A percentile compares a stretch with the other conserved stretches of the same genome.
Conservation (phyloP, 2,888 invertebrate genomes). For the Sinotaia quadrata region DNA sequence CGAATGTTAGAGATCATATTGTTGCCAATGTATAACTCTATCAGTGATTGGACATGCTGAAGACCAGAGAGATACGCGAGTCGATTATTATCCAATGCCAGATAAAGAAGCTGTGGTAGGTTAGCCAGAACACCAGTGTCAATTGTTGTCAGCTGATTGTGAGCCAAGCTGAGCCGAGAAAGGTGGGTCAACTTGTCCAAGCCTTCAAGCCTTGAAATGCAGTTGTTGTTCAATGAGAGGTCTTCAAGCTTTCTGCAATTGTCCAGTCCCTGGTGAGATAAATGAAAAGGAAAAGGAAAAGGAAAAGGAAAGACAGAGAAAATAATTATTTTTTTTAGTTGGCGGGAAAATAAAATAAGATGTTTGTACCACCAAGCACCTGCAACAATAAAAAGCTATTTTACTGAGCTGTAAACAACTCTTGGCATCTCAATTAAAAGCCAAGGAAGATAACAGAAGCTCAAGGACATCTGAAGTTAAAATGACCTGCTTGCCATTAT, state of each 20-base stretch:
- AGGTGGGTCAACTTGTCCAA: constrained; percentile 61
- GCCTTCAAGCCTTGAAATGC: constrained; percentile 64
- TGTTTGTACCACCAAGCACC: too few species aligned
- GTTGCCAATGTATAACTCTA: constrained; percentile 70
- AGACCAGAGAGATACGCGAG: constrained; percentile 64
- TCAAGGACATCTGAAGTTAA: too few species aligned
- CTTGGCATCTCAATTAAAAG: too few species aligned
- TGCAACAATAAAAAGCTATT: too few species aligned
- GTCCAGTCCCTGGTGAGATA: constrained; percentile 67
- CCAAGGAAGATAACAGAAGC: too few species aligned
- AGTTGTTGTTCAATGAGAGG: constrained; percentile 69
- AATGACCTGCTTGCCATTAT: too few species aligned
- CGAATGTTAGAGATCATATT: constrained; percentile 67
- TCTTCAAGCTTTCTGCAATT: constrained; percentile 67
- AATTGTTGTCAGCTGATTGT: constrained; percentile 66
- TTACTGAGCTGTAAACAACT: too few species aligned
- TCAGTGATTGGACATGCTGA: constrained; percentile 57
- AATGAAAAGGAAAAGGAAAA: too few species aligned
- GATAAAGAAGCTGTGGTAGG: constrained; percentile 58
- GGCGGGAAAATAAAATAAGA: too few species aligned
- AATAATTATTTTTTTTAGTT: too few species aligned
- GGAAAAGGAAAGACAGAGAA: too few species aligned
- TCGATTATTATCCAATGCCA: constrained; percentile 68
- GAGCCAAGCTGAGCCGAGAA: constrained; percentile 61
- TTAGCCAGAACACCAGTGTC: constrained; percentile 58